Evolutionary conservation across 2,113 vertebrate genomes (phyloP), one percentile per base, ranked within the genome.

Genomic region (Parotia lawesii): DNA sequence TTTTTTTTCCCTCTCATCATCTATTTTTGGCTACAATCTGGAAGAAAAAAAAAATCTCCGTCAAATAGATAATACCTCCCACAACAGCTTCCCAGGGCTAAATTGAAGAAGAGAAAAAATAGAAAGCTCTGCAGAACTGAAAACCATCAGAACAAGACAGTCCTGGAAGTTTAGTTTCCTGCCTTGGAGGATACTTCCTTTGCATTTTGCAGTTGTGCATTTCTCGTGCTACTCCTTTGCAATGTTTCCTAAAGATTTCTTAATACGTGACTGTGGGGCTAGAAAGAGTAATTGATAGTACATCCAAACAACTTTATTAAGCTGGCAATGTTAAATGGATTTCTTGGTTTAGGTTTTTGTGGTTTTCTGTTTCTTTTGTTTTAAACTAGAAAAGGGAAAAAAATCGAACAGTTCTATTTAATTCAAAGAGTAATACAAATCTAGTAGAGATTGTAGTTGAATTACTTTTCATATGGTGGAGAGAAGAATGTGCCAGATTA

Each of bases 21-120:
- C 71, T 76, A 77, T 89, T 83, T 80, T 90, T 93, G 61, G 50
- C 54, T 85, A 75, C 78, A 71, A 44, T 90, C 73, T 92, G 66
- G 66, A 66, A 12, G 38, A 64, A 83, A 84, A 83, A 84, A 92
- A 86, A 94, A 67, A 33, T 38, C 58, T 72, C 54, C 31, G 23
- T 81, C 58, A 79, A 48, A 64, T 25, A 71, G 70, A 58, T 87
- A 87, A 62, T 76, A 37, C 70, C 50, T 91, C 84, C 78, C 44
- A 54, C 80, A 78, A 35, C 37, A 58, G 38, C 61, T 93, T 95
- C 57, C 44, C 42, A 44, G 57, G 67, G 29, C 50, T 89, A 62
- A 73, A 77, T 50, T 85, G 51, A 62, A 92, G 67, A 58, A 72
- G 12, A 87, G n/a, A 38, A 57, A 88, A 69, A 77, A 88, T 58